These are phyloP conservation scores for Dendrocincla fuliginosa DNA, from an alignment of 2,797 vertebrate genomes.

Conservation along the genomic window DNA sequence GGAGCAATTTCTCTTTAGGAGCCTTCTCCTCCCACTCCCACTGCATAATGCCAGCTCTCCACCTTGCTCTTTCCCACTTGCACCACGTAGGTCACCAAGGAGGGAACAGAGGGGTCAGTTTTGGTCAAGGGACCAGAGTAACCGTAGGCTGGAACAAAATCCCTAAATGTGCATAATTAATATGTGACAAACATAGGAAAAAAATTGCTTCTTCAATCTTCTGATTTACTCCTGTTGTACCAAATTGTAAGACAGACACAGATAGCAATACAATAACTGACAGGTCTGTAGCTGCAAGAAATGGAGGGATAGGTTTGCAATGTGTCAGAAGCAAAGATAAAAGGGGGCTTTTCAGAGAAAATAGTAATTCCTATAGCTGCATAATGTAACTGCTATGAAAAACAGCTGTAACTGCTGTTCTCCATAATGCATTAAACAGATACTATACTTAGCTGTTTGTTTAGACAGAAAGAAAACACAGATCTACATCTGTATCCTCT, in stretches of 20 bases:
- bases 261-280: background rate
- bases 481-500: background rate
- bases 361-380: background rate
- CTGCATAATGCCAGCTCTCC: background rate
- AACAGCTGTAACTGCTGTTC: background rate
- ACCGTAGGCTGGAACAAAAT: background rate
- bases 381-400: background rate
- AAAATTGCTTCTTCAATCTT: background rate
- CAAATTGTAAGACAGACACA: background rate
- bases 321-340: background rate
- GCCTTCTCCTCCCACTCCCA: background rate
- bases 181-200: background rate
- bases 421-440: background rate
- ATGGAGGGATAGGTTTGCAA: background rate
- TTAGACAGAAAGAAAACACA: background rate
- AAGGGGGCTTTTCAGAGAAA: background rate
- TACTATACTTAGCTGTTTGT: background rate
- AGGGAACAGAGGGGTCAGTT: background rate
- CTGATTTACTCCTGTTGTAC: background rate
- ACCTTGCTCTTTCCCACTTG: background rate
- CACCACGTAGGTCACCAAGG: no score
- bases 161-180: background rate
- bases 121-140: background rate
- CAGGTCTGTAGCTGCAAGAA: background rate
- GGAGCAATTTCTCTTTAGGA: background rate